Conservation (phyloP, 2,113 vertebrate species). For the Stictonetta naevosa region DNA sequence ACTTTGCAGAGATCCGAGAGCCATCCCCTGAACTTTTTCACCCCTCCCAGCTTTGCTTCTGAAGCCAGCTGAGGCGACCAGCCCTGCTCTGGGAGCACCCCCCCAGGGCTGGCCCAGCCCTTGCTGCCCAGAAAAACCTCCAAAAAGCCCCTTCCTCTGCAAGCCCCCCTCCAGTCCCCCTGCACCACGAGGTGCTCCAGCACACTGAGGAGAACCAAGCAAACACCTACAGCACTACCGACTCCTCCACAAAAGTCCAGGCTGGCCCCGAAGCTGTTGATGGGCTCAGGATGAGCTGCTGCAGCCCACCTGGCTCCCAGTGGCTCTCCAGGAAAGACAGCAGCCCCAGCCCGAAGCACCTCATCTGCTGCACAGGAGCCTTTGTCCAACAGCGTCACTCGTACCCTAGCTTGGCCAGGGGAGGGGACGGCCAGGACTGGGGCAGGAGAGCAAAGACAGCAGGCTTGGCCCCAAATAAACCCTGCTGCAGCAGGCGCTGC, state of each 20-base stretch:
- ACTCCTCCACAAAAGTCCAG: fast-evolving
- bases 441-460: fast-evolving
- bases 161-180: too few species aligned
- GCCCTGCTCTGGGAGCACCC: neutral
- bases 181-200: too few species aligned
- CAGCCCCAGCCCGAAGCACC: neutral
- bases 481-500: fast-evolving
- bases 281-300: neutral
- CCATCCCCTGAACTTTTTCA: neutral
- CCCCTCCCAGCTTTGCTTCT: too few species aligned
- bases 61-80: too few species aligned
- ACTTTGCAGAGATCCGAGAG: neutral
- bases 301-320: neutral
- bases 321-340: neutral
- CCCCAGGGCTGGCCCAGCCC: too few species aligned
- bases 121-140: too few species aligned
- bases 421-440: neutral
- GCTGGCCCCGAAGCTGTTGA: neutral
- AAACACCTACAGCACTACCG: too few species aligned
- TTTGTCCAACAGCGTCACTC: fast-evolving
- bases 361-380: fast-evolving
- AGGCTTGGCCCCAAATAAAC: neutral
- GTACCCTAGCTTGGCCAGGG: fast-evolving
- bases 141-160: too few species aligned
- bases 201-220: neutral